Conservation (phyloP, 2,797 vertebrate genomes). For the Poliocrania exsul region DNA sequence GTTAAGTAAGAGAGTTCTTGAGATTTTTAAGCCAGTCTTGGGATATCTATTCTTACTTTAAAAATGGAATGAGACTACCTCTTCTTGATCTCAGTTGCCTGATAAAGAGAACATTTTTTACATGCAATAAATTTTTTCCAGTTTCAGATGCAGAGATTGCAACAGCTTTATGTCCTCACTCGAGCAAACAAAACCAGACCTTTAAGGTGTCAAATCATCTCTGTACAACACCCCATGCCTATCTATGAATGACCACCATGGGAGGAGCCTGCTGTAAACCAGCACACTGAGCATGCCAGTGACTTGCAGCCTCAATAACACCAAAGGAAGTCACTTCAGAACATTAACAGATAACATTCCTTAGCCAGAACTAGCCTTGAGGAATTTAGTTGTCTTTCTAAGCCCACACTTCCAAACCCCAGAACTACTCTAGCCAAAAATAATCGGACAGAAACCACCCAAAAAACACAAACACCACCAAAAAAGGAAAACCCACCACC, state of each 20-base stretch:
- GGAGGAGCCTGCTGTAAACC: not conserved
- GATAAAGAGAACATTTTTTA: not conserved
- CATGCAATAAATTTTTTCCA: not conserved
- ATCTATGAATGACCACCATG: accelerated
- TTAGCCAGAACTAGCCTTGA: not conserved
- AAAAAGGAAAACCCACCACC: not conserved
- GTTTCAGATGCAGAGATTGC: not conserved
- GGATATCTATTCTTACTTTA: not conserved
- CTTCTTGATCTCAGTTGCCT: not conserved
- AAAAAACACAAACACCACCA: not conserved
- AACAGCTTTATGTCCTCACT: not conserved
- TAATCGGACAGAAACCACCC: not conserved
- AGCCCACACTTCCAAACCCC: not conserved
- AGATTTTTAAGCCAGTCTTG: not conserved
- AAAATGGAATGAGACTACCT: not conserved
- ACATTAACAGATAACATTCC: not conserved
- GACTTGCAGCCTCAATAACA: not conserved
- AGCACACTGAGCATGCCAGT: not conserved
- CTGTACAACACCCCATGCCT: accelerated
- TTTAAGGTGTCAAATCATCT: not conserved
- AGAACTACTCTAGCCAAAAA: not conserved
- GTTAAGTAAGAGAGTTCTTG: not conserved
- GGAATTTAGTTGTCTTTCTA: not conserved
- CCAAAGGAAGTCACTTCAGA: not conserved
- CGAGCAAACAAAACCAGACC: not conserved